Base-by-base conservation (phyloP, 1,140 invertebrate species). In the Catajapyx aquilonaris region DNA sequence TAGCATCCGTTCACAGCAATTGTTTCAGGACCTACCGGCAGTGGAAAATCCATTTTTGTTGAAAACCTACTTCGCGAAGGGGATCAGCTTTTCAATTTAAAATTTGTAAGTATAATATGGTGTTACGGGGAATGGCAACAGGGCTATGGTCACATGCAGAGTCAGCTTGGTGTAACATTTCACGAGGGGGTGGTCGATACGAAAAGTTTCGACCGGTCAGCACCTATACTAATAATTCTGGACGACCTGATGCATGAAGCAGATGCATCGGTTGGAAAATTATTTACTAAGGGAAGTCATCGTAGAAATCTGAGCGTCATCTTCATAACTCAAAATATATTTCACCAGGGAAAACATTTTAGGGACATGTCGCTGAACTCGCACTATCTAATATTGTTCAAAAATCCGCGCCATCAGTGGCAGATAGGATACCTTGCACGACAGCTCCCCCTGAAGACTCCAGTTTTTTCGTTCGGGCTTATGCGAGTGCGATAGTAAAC, bases 211-310 rank as follows among this genome's bases (percentile, higher is more conserved):
- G n/a, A n/a, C n/a, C n/a, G n/a, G n/a, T n/a, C n/a, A 16, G 4
- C n/a, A 4, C 33, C 33, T 18, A 15, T 16, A 4, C 41, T 52
- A 16, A 34, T 51, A 7, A 44, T 52, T 18, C 55, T 60, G 23
- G 53, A 57, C 47, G 55, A 60, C 46, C 38, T 59, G 4, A 59
- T 57, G 51, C 44, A 48, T 20, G 51, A 60, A 41, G 48, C 46
- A 19, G 48, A 54, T 44, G 44, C 42, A 18, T 39, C 43, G 1
- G 39, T 58, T 37, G 49, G 51, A 1, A 52, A 58, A 46, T 46
- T 61, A 13, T 58, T 57, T 44, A 56, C 55, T 5, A 55, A 60
- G 50, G 50, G 49, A 5, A 51, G 47, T 45, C 50, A 58, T 46
- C 46, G 52, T 39, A 38, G 49, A 39, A 59, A 59, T 40, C 38